Conservation (phyloP, 1,140 invertebrate species). For the Leptopilina boulardi region DNA sequence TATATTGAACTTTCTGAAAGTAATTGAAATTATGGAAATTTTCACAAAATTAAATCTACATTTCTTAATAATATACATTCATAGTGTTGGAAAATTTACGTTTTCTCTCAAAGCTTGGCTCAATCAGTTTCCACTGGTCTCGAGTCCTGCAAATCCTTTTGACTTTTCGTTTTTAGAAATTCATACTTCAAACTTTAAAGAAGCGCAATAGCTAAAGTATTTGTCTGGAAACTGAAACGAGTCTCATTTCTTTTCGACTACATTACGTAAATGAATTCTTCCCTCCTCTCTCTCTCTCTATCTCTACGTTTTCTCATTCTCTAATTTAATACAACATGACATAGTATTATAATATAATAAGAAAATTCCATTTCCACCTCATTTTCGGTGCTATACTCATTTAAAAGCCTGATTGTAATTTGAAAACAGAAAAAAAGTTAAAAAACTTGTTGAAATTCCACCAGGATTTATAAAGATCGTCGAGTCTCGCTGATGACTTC, state of each 20-base stretch:
- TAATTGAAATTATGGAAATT: too few species aligned
- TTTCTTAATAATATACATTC: too few species aligned
- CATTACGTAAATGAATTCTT: slow-evolving; percentile 39
- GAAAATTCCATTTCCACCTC: not conserved
- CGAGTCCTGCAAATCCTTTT: not conserved
- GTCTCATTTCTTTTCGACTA: not conserved
- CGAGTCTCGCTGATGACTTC: not conserved
- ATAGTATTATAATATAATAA: not conserved
- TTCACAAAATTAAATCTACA: too few species aligned
- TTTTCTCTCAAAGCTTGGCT: not conserved
- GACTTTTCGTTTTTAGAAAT: not conserved
- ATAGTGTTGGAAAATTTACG: too few species aligned
- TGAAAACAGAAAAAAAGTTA: slow-evolving; percentile 30
- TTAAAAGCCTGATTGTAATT: slow-evolving; percentile 33
- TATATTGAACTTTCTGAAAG: too few species aligned
- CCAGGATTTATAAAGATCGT: slow-evolving; percentile 12
- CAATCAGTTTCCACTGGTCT: not conserved
- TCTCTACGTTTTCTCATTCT: slow-evolving; percentile 36
- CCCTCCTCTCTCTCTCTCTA: not conserved
- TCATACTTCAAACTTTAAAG: not conserved
- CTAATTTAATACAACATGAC: slow-evolving; percentile 42
- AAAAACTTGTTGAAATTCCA: slow-evolving; percentile 11
- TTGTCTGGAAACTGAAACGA: not conserved
- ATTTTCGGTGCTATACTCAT: slow-evolving; percentile 34
- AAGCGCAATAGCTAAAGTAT: not conserved